Percentiles rank a stretch among this genome's conserved stretches.
phyloP scores from a whole-genome alignment of 2,888 invertebrate species.

The Neoaliturus tenellus region DNA sequence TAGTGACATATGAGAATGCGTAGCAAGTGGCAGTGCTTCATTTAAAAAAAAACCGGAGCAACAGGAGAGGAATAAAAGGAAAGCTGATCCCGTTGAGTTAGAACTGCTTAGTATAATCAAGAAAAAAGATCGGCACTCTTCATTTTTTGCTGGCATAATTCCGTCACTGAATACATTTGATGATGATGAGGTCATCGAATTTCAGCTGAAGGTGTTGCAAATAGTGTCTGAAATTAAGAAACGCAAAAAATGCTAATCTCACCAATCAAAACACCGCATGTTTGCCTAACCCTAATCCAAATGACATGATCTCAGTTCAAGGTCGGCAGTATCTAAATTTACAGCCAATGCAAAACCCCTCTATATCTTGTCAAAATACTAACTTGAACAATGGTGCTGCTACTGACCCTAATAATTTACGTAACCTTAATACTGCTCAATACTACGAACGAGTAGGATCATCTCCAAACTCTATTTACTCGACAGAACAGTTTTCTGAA shows the following conservation, averaged over 20 bases:
- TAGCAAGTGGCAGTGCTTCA: constrained; percentile 31
- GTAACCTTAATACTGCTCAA: constrained; percentile 33
- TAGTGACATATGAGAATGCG: constrained; percentile 34
- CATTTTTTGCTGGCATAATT: constrained; percentile 53
- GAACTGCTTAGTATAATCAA: constrained; percentile 37
- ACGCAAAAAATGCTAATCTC: constrained; percentile 36
- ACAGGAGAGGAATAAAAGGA: constrained; percentile 26
- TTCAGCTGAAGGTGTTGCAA: constrained; percentile 52
- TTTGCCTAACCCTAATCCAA: constrained; percentile 36
- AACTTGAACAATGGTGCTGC: no score
- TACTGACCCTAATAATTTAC: no score
- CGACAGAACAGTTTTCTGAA: no score
- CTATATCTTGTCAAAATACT: constrained; percentile 9
- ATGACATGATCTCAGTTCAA: constrained; percentile 35
- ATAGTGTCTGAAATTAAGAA: constrained; percentile 45
- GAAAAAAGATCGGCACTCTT: constrained; percentile 57
- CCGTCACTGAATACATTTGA: constrained; percentile 55
- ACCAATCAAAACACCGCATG: constrained; percentile 31
- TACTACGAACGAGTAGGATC: constrained; percentile 38
- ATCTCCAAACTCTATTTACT: no score
- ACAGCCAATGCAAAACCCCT: constrained; percentile 30
- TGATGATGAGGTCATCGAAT: constrained; percentile 55
- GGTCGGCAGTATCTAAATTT: no score
- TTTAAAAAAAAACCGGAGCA: constrained; percentile 33
- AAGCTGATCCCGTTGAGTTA: constrained; percentile 37